Base-by-base conservation (phyloP, 2,888 invertebrate genomes). In the Julus scandinavius region DNA sequence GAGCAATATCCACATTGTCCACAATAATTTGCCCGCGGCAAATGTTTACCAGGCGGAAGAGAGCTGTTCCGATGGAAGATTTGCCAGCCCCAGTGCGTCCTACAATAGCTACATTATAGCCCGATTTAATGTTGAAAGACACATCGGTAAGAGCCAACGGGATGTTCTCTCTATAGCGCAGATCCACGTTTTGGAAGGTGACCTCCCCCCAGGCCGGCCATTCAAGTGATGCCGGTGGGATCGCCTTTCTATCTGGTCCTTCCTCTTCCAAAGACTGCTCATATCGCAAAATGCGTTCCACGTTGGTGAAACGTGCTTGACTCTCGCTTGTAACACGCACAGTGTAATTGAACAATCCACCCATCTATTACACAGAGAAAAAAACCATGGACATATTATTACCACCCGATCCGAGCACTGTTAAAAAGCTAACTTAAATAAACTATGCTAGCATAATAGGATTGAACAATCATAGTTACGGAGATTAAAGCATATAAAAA, bases 121-220 rank as follows among this genome's bases (percentile, higher is more conserved):
- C 92, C 20, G 93, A 92, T 50, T 93, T 91, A 58, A 95, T 92
- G 63, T 92, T 93, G 91, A 95, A 94, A 6, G 93, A 93, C 85
- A 95, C 91, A 20, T 93, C 93, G 88, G 93, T 93, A 50, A 95
- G 92, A 15, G 94, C 93, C n/a, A 93, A 90, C 40, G 93, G 93
- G 7, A 93, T 90, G 89, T 92, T 91, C 85, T 92, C 91, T 45
- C 93, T 92, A 90, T 94, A 94, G n/a, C 92, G 91, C 89, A 94
- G 91, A 72, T 92, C 92, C 4, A 94, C 94, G 89, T 93, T 91
- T 83, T 92, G 91, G 90, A 94, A 94, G 90, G 92, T 92, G 86
- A 94, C 92, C 41, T 92, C 91, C 29, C 94, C 94, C 40, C 91
- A 90, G 15, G 91, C 90, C 0, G 94, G 94, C 94, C 94, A 94